phyloP scores from a whole-genome alignment of 2,797 vertebrate genomes.

The Glossophaga mutica region DNA sequence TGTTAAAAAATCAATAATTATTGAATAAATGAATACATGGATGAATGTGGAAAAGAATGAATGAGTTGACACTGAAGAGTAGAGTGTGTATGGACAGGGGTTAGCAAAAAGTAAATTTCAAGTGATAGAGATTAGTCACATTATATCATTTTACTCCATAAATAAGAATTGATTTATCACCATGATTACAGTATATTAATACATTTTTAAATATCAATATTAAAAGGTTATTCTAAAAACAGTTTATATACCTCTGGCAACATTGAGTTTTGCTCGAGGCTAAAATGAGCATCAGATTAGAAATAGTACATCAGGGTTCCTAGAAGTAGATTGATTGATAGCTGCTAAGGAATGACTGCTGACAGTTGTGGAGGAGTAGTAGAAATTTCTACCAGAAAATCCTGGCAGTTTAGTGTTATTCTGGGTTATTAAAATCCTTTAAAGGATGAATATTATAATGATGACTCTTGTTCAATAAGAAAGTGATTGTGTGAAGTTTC shows the following conservation, averaged over 20 bases:
- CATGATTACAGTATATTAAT: background rate
- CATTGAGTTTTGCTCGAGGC: conserved; percentile 40
- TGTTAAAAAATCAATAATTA: background rate
- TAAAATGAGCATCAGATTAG: conserved; percentile 51
- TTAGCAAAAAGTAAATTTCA: background rate
- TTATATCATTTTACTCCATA: background rate
- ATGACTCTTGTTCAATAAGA: conserved; percentile 9
- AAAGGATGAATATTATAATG: background rate
- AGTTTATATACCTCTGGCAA: conserved; percentile 39
- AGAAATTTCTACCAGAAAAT: background rate
- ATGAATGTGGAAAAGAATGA: background rate
- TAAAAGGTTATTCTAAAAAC: conserved; percentile 57
- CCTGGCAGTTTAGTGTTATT: background rate
- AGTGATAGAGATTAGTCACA: background rate
- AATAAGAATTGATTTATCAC: background rate
- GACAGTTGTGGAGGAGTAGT: background rate
- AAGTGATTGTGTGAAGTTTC: background rate
- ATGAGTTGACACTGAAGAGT: background rate
- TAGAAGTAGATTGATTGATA: conserved; percentile 49
- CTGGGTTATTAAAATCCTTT: background rate
- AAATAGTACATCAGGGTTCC: conserved; percentile 41
- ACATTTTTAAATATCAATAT: conserved; percentile 39
- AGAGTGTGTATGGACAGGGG: background rate
- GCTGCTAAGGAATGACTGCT: conserved; percentile 2
- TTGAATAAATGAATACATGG: background rate